Conservation (phyloP, 1,140 invertebrate species). For the Ruditapes philippinarum region DNA sequence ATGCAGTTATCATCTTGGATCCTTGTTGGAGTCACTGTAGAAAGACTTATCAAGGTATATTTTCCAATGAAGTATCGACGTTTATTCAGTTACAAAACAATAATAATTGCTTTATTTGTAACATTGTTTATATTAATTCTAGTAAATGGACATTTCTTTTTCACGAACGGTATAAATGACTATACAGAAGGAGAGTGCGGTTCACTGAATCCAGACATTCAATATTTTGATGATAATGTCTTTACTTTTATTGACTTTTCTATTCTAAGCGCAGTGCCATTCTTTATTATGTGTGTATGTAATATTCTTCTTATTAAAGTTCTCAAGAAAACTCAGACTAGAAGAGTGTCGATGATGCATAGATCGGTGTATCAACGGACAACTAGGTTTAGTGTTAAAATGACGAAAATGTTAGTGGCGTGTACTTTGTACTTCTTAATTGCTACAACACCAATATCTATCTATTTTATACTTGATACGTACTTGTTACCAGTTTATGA, state of each 20-base stretch:
- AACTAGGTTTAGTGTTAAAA: constrained; percentile 52
- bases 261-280: constrained; percentile 69
- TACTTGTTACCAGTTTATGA: constrained; percentile 35
- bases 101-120: constrained; percentile 33
- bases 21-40: constrained; percentile 77
- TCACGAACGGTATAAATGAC: constrained; percentile 71
- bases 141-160: constrained; percentile 76
- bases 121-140: constrained; percentile 67
- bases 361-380: constrained; percentile 9
- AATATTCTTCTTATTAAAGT: constrained; percentile 70
- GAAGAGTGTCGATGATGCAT: constrained; percentile 33
- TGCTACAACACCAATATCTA: constrained; percentile 75
- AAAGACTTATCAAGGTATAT: constrained; percentile 75
- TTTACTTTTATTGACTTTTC: constrained; percentile 76
- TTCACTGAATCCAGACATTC: constrained; percentile 59
- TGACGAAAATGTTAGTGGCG: constrained; percentile 76
- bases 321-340: constrained; percentile 15
- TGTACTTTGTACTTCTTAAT: constrained; percentile 76
- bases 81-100: constrained; percentile 63
- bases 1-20: constrained; percentile 82
- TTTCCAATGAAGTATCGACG: constrained; percentile 71
- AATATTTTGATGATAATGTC: constrained; percentile 72
- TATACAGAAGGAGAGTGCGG: not conserved
- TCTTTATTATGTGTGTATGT: constrained; percentile 70
- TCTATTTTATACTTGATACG: constrained; percentile 77